phyloP scores from a whole-genome alignment of 1,140 invertebrate species.

The Bathynomus jamesi region DNA sequence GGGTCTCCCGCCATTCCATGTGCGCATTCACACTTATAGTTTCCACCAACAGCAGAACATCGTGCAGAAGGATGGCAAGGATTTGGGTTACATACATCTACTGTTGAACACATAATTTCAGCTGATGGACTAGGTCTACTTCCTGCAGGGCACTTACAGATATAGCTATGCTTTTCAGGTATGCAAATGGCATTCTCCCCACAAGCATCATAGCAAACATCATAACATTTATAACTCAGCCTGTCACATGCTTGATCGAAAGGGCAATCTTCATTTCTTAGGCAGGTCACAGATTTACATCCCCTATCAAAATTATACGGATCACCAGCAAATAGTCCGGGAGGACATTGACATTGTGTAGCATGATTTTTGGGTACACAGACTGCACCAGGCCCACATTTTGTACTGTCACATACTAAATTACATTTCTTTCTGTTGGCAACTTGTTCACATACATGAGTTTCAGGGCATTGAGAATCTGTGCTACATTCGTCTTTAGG shows the following conservation, averaged over 20 bases:
- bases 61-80: conserved; percentile 71
- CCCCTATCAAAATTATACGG: conserved; percentile 64
- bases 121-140: conserved; percentile 67
- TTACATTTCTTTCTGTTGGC: conserved; percentile 52
- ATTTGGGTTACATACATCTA: conserved; percentile 57
- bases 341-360: conserved; percentile 77
- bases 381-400: conserved; percentile 73
- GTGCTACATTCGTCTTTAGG: conserved; percentile 64
- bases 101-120: conserved; percentile 60
- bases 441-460: conserved; percentile 58
- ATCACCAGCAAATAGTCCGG: conserved; percentile 71
- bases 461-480: conserved; percentile 71
- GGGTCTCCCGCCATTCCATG: conserved; percentile 67
- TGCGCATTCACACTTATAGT: conserved; percentile 39
- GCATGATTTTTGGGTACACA: conserved; percentile 80
- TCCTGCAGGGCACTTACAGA: conserved; percentile 75
- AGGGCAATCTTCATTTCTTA: conserved; percentile 74
- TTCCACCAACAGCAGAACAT: conserved; percentile 53
- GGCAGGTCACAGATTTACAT: conserved; percentile 69
- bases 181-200: conserved; percentile 80
- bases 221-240: conserved; percentile 67
- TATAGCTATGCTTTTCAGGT: conserved; percentile 67
- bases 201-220: conserved; percentile 73
- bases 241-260: conserved; percentile 68
- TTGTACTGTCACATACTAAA: conserved; percentile 62